Conservation (phyloP, 2,888 invertebrate species). For the Agrochola lota region DNA sequence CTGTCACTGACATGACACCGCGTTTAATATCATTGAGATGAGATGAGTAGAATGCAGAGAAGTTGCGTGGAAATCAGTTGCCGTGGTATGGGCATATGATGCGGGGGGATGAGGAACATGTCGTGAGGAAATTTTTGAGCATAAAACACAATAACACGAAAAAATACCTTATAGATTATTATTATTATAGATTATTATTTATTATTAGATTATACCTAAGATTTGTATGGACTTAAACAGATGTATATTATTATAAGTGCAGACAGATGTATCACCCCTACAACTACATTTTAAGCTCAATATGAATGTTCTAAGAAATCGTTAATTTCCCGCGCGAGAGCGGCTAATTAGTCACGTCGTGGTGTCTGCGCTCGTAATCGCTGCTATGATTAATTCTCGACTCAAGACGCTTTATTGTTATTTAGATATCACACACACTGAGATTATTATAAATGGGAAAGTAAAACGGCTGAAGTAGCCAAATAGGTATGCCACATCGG, state of each 20-base stretch:
- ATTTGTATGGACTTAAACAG: neutral
- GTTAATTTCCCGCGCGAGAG: constrained; percentile 32
- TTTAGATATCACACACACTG: neutral
- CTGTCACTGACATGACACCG: neutral
- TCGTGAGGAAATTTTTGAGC: neutral
- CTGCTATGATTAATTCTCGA: constrained; percentile 17
- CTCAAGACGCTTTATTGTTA: constrained; percentile 8
- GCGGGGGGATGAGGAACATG: too few species aligned
- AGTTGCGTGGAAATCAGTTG: neutral
- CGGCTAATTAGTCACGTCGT: constrained; percentile 14
- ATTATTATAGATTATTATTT: too few species aligned
- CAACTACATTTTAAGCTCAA: neutral
- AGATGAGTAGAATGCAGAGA: neutral
- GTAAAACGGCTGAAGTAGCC: neutral
- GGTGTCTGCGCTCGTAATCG: constrained; percentile 12
- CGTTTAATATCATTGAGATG: neutral
- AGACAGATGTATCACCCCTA: neutral
- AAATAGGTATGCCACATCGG: neutral
- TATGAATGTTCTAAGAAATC: constrained; percentile 4
- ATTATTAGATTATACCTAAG: too few species aligned
- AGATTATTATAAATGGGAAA: constrained; percentile 3
- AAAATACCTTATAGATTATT: neutral
- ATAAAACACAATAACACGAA: too few species aligned
- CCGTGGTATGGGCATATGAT: neutral
- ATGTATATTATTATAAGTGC: neutral